phyloP scores from a whole-genome alignment of 2,888 invertebrate species.

The Andrena minutula region DNA sequence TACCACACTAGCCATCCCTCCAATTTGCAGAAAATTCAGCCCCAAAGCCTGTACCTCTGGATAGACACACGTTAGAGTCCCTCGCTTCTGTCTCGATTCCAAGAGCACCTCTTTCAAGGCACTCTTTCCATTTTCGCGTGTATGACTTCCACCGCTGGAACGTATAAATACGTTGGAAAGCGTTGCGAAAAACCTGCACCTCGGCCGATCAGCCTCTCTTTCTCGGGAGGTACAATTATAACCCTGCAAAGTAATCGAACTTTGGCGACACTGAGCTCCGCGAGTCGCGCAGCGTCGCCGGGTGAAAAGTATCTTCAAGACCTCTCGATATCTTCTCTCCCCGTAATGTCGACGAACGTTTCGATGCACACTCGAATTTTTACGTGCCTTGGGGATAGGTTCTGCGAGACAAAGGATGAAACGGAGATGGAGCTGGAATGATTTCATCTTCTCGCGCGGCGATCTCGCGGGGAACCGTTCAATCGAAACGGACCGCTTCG shows the following conservation, averaged over 20 bases:
- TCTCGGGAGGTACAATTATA: slow-evolving; percentile 30
- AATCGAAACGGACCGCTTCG: slow-evolving; percentile 24
- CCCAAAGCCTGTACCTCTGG: slow-evolving; percentile 88
- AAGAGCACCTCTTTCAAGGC: not conserved
- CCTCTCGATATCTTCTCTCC: not conserved
- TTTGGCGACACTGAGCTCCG: not conserved
- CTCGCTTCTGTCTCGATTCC: slow-evolving; percentile 2
- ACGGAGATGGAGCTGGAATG: slow-evolving; percentile 20
- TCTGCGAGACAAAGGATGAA: slow-evolving; percentile 19
- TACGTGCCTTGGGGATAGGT: not conserved
- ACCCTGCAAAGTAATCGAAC: slow-evolving; percentile 17
- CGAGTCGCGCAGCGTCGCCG: not conserved
- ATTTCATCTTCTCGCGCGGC: slow-evolving; percentile 34
- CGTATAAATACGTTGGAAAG: slow-evolving; percentile 38
- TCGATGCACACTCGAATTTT: slow-evolving; percentile 18
- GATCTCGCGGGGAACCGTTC: slow-evolving; percentile 43
- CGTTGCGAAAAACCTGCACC: slow-evolving; percentile 1
- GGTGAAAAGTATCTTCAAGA: not conserved
- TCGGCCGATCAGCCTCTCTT: not conserved
- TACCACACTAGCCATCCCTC: slow-evolving; percentile 72
- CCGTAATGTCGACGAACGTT: not conserved
- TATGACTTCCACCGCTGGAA: slow-evolving; percentile 13
- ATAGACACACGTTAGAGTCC: slow-evolving; percentile 87
- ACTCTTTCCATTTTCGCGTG: slow-evolving; percentile 48
- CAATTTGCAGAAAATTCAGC: slow-evolving; percentile 86